Evolutionary conservation across 2,888 invertebrate species (phyloP).

Genomic region (Drosophila rubida): DNA sequence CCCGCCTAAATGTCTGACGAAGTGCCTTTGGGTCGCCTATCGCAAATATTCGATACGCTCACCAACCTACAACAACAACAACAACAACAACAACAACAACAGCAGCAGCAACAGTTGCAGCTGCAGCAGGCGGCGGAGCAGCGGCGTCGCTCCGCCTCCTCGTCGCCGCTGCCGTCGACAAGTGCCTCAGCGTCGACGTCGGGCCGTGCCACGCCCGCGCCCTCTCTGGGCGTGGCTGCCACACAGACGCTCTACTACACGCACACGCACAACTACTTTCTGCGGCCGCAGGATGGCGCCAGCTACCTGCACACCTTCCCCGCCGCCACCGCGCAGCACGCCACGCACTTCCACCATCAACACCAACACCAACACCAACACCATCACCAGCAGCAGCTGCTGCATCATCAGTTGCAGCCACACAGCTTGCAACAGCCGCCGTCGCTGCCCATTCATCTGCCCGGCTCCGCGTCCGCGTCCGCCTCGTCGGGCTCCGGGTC

Average conservation of each 20-base stretch:
- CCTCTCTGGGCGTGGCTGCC: conserved; percentile 57
- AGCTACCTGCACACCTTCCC: conserved; percentile 83
- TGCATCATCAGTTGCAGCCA: conserved; percentile 49
- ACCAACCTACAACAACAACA: conserved; percentile 89
- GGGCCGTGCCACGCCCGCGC: conserved; percentile 81
- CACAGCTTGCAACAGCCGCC: conserved; percentile 58
- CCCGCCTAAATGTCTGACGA: conserved; percentile 87
- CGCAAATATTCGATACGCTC: conserved; percentile 93
- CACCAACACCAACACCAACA: conserved; percentile 57
- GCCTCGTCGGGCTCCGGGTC: conserved; percentile 20
- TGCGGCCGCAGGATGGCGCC: conserved; percentile 74
- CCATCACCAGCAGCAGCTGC: conserved; percentile 42
- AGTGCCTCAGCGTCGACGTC: conserved; percentile 64
- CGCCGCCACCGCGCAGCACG: conserved; percentile 76
- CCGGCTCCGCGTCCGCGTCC: conserved; percentile 38
- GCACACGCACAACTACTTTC: conserved; percentile 75
- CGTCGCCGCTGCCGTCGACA: conserved; percentile 72
- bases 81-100: conserved; percentile 88
- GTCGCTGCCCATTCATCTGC: conserved; percentile 53
- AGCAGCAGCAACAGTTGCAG: conserved; percentile 85
- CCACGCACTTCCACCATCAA: conserved; percentile 56
- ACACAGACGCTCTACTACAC: conserved; percentile 62
- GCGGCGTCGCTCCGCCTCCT: conserved; percentile 69
- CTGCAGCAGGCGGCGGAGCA: conserved; percentile 37
- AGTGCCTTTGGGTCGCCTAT: conserved; percentile 89